phyloP scores from a whole-genome alignment of 2,113 vertebrate genomes.

The Morphnarchus princeps region DNA sequence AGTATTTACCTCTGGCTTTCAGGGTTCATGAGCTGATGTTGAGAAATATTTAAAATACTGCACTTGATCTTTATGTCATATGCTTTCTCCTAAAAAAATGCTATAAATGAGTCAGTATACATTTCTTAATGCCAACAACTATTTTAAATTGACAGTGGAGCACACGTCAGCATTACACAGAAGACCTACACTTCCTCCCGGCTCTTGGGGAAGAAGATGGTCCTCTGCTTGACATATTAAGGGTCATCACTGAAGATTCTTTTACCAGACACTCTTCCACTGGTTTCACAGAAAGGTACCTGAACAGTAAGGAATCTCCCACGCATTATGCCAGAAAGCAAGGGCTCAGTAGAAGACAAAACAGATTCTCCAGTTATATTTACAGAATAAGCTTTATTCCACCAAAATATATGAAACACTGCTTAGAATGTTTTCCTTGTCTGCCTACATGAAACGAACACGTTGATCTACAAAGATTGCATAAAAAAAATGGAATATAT shows the following conservation, averaged over 20 bases:
- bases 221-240: background rate
- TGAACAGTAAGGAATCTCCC: background rate
- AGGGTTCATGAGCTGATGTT: background rate
- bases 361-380: background rate
- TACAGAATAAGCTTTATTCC: background rate
- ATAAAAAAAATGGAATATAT: background rate
- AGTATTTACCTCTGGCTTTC: background rate
- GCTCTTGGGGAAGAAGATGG: background rate
- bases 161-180: background rate
- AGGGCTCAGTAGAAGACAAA: background rate
- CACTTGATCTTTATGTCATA: background rate
- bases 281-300: background rate
- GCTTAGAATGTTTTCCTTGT: background rate
- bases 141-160: background rate
- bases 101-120: background rate
- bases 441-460: background rate
- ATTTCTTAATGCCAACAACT: background rate
- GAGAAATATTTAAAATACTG: background rate
- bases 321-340: background rate
- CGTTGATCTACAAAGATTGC: background rate
- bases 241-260: background rate
- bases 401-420: background rate
- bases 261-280: background rate
- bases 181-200: background rate
- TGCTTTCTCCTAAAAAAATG: background rate